Evolutionary conservation across 1,140 invertebrate species (phyloP), one percentile per base, ranked within the genome.

Genomic region (Drosophila trapezifrons): DNA sequence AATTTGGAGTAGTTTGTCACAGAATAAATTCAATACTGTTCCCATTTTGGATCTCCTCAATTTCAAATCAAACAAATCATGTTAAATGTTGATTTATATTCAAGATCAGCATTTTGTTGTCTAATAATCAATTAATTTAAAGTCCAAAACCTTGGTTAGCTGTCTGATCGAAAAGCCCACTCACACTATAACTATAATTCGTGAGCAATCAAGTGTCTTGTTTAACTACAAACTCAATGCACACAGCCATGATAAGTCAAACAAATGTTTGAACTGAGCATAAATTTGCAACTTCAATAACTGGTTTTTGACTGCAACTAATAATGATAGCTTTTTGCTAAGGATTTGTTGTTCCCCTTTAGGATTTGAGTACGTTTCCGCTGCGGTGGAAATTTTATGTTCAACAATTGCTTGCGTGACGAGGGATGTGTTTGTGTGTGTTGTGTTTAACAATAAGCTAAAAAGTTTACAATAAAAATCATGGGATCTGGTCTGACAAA

Each of bases 201-300:
- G 69, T 70, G 66, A 59, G 66, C 65, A 67, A 67, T 67, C 64
- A 67, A 49, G 59, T 64, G 59, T 51, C 64, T 67, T 64, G 65
- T 67, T 64, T 37, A 47, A 65, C 60, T 63, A 29, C 65, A 67
- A 52, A 35, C 65, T 64, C 58, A 59, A 22, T 52, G 49, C 59
- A 63, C 45, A 38, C 43, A 65, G 15, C 64, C 59, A 49, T 67
- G 60, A 67, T 67, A 27, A 67, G 45, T 52, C 27, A 66, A 67
- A 63, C 20, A 20, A 57, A 38, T 18, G n/a, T 51, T 60, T 60
- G 46, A 49, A n/a, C 32, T 27, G 58, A 49, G 17, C 58, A 69
- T 65, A 67, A 65, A 65, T 65, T 51, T 38, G 40, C 25, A 67
- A 25, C 46, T 35, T 37, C 20, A 35, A 52, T 49, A 69, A 69